Evolutionary conservation across 2,888 invertebrate genomes (phyloP).

Genomic region (Alviniconcha strummeri): DNA sequence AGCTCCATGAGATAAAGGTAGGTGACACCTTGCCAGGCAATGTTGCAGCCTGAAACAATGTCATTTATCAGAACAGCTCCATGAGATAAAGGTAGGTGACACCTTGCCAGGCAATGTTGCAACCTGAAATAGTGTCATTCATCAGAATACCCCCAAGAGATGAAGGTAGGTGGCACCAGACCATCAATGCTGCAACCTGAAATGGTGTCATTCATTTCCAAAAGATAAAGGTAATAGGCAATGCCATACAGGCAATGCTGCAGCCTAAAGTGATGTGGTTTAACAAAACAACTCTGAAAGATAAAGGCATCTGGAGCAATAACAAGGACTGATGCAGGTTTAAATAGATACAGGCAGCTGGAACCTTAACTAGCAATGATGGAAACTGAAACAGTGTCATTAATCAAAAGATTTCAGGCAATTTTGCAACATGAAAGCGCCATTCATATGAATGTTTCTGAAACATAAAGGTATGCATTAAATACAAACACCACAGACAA

Average conservation of each 20-base stretch:
- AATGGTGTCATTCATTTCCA: neutral
- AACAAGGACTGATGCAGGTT: too few species aligned
- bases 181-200: too few species aligned
- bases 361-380: constrained; percentile 83
- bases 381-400: constrained; percentile 79
- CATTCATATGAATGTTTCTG: neutral
- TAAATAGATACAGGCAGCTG: too few species aligned
- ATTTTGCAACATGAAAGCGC: neutral
- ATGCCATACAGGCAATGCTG: constrained; percentile 83
- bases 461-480: neutral
- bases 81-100: constrained; percentile 76
- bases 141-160: neutral
- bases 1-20: neutral
- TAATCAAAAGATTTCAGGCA: neutral
- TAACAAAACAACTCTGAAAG: neutral
- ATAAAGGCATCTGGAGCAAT: neutral
- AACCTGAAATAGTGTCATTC: constrained; percentile 76
- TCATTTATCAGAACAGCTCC: neutral
- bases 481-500: neutral
- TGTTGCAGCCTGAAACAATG: too few species aligned
- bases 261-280: constrained; percentile 78
- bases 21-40: neutral
- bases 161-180: neutral
- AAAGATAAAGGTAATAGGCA: too few species aligned
- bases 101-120: constrained; percentile 88